Evolutionary conservation across 2,888 invertebrate species (phyloP), one percentile per base, ranked within the genome.

Genomic region (Hoplodrina blanda): DNA sequence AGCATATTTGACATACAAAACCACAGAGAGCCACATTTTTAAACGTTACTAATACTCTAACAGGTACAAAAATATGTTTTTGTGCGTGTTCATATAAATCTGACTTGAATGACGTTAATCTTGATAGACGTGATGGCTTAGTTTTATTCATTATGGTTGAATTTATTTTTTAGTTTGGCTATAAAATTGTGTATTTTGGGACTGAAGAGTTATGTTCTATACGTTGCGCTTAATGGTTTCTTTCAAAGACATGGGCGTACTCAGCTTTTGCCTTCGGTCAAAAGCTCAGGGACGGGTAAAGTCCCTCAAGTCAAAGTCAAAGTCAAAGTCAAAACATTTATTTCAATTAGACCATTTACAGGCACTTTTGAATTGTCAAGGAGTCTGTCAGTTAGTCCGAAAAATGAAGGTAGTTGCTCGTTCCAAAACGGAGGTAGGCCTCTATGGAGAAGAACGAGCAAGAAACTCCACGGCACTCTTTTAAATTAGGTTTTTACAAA

Each of bases 31-130:
- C 67, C 65, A 77, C 72, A 78, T 80, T 77, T 84, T 63, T 74
- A 79, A 84, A 84, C 62, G 77, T 69, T 75, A 78, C 78, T 80
- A 81, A 81, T 75, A 74, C 75, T 76, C 50, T 30, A 81, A 80
- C 83, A 81, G 83, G 81, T 81, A 81, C 81, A 84, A 83, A 84
- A 83, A 74, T 84, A 81, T 78, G 79, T 83, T 83, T 84, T 83
- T 84, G 81, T 82, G 62, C 75, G 73, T 79, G 83, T 78, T 80
- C 83, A 66, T 83, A 84, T 84, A 84, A 84, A 84, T 84, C 84
- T 84, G 80, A 69, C 83, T 83, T 80, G 84, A 81, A 83, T 78
- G 84, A 84, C 84, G 80, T 74, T 84, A 84, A 84, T 84, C 84
- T 84, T 84, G 84, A 84, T 78, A 78, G 84, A 84, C 84, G 82